Base-by-base conservation (phyloP, 2,797 vertebrate species). In the Myotis findleyi region DNA sequence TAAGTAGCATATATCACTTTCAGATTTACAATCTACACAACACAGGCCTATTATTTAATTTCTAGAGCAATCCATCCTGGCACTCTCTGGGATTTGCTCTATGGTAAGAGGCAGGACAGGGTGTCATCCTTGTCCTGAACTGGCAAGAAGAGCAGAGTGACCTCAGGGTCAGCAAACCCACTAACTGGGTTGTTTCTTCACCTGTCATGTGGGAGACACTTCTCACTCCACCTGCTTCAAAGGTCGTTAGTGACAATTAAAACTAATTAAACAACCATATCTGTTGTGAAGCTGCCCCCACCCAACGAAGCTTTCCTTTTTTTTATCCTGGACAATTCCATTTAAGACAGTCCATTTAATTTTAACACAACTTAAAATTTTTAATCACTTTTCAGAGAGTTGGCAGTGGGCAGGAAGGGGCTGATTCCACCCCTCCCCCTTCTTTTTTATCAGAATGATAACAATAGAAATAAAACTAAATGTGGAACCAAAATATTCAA, bases 391-490 rank as follows among this genome's bases (percentile, higher is more conserved):
- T 84, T 94, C 47, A 89, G 66, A 91, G 33, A 8, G 0, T 59
- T 84, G 11, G 17, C 17, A 36, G 2, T 44, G 1, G 3, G 2
- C 1, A 68, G 6, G 2, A 7, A 83, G 47, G 3, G 14, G 36
- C 2, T 68, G n/a, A 88, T 69, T 62, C 47, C 47, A 47, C 12
- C 12, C 27, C 59, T 5, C 11, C 12, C 57, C 13, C 36, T 41
- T 16, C 23, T 18, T 5, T 77, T 49, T 55, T 36, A 66, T 12
- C 36, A 71, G 12, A 25, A 76, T 72, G 2, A 30, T 51, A 36
- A 47, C 12, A 77, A 21, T 41, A 38, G 51, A 96, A 77, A 95
- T 62, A 69, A 96, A 92, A 53, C 36, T 90, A 86, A 88, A 55
- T 88, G 25, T 79, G n/a, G 2, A 88, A 3, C 3, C 12, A 14